Conservation (phyloP, 2,113 vertebrate genomes). For the Balaeniceps rex region DNA sequence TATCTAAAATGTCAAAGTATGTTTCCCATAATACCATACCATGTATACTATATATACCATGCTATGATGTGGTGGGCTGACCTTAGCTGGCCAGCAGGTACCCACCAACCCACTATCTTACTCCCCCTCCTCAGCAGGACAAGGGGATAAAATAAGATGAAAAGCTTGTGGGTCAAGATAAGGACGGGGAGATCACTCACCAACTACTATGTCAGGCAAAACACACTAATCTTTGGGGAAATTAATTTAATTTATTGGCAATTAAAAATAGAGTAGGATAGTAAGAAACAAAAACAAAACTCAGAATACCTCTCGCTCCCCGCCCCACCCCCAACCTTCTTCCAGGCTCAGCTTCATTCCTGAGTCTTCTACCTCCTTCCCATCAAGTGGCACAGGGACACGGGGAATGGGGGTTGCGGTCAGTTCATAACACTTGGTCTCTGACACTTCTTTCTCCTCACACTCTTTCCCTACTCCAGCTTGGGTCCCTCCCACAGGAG, state of each 20-base stretch:
- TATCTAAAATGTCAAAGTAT: neutral
- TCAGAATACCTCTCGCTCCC: neutral
- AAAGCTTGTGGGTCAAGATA: neutral
- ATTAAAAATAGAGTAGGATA: neutral
- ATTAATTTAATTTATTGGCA: neutral
- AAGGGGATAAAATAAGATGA: neutral
- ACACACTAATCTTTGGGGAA: neutral
- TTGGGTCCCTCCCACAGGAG: neutral
- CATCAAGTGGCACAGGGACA: too few species aligned
- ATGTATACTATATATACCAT: neutral
- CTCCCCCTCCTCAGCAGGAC: neutral
- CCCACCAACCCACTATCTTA: neutral
- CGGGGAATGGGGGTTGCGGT: neutral
- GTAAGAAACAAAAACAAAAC: neutral
- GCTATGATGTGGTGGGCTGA: neutral
- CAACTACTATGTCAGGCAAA: accelerated
- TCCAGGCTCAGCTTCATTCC: neutral
- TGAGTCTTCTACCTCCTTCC: neutral
- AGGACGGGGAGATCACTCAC: neutral
- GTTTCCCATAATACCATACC: neutral
- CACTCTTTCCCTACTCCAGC: neutral
- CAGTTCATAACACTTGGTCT: neutral
- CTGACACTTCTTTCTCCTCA: neutral
- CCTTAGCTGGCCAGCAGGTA: neutral
- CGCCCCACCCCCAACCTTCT: neutral